These are phyloP conservation scores for Abscondita cerata DNA, from an alignment of 2,888 invertebrate species.

Conservation along the genomic window DNA sequence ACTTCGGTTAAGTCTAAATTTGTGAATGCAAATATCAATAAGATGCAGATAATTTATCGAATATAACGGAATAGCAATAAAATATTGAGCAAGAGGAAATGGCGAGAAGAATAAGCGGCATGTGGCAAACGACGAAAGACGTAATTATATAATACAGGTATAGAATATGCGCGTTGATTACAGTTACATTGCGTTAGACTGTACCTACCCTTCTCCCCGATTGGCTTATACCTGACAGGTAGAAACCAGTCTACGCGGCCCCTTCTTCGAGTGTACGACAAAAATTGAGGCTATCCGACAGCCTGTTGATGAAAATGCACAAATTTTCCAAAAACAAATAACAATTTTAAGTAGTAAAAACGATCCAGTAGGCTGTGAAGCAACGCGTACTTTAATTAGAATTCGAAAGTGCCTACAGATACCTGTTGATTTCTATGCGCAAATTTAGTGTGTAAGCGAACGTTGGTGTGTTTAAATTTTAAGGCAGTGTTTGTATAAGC, in stretches of 20 bases:
- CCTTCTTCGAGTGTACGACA: slow-evolving; percentile 43
- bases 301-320: slow-evolving; percentile 35
- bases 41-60: slow-evolving; percentile 2
- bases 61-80: slow-evolving; percentile 3
- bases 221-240: slow-evolving; percentile 52
- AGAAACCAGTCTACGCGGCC: slow-evolving; percentile 56
- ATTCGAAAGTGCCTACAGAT: slow-evolving; percentile 3
- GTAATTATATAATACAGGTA: slow-evolving; percentile 53
- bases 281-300: slow-evolving; percentile 39
- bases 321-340: slow-evolving; percentile 12
- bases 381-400: not conserved
- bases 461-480: slow-evolving; percentile 18
- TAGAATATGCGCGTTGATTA: slow-evolving; percentile 48
- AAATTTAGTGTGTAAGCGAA: slow-evolving; percentile 26
- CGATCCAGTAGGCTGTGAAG: slow-evolving; percentile 16
- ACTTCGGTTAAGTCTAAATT: slow-evolving; percentile 12
- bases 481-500: slow-evolving; percentile 5
- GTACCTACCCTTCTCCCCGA: slow-evolving; percentile 51
- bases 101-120: slow-evolving; percentile 33
- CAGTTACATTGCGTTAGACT: slow-evolving; percentile 55
- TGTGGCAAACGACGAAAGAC: slow-evolving; percentile 23
- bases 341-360: not conserved
- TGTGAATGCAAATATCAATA: slow-evolving; percentile 15
- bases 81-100: slow-evolving; percentile 40
- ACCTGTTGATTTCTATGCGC: slow-evolving; percentile 34